Conservation (phyloP, 2,113 vertebrate species). For the Solenodon paradoxus region DNA sequence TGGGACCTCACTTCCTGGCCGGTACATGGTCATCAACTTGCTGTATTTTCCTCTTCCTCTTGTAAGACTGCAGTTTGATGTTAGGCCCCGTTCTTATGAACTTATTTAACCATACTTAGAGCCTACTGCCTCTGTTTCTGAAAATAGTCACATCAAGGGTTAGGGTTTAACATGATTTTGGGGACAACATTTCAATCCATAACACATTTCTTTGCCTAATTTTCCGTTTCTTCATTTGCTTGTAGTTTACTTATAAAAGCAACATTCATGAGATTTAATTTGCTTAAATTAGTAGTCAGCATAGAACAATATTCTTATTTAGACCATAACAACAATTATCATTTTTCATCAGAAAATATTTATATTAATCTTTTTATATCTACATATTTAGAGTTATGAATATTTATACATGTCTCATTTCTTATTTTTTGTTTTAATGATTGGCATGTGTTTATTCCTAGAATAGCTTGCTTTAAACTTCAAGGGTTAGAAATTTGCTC, state of each 20-base stretch:
- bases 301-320: not conserved
- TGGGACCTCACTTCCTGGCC: not conserved
- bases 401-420: constrained; percentile 52
- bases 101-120: not conserved
- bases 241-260: not conserved
- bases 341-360: constrained; percentile 12
- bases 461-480: constrained; percentile 35
- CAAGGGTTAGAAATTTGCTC: not conserved
- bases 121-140: not conserved
- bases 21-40: not conserved
- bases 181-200: not conserved
- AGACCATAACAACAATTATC: not conserved
- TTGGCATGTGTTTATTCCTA: constrained; percentile 27
- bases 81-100: not conserved
- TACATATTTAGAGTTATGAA: constrained; percentile 41
- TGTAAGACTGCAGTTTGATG: not conserved
- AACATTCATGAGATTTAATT: not conserved
- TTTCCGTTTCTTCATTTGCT: not conserved
- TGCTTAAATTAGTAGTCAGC: not conserved
- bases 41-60: not conserved
- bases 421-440: constrained; percentile 22
- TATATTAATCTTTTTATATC: constrained; percentile 33
- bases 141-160: not conserved
- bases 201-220: not conserved
- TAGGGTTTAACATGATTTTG: not conserved